Percentiles rank a stretch among this genome's conserved stretches.
phyloP scores from a whole-genome alignment of 2,113 vertebrate genomes.

The Coptodon bakossiorum region DNA sequence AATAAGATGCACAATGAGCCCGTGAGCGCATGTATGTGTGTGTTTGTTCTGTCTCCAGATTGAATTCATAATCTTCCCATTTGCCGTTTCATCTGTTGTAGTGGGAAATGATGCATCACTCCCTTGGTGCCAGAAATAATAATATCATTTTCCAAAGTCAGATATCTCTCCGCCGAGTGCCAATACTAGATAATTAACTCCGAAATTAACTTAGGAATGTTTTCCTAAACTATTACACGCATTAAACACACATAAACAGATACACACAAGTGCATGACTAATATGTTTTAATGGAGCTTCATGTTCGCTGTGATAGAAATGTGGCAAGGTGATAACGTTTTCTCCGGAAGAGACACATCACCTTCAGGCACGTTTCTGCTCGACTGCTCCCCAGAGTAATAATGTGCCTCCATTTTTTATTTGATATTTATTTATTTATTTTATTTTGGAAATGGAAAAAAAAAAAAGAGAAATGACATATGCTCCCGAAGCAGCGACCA shows the following conservation, averaged over 20 bases:
- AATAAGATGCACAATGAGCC: conserved; percentile 4
- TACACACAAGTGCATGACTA: neutral
- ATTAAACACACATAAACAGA: neutral
- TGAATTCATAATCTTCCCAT: conserved; percentile 48
- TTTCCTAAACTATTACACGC: neutral
- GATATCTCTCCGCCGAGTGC: neutral
- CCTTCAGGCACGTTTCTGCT: conserved; percentile 26
- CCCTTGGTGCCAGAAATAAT: conserved; percentile 27
- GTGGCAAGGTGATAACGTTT: neutral
- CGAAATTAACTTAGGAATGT: conserved; percentile 12
- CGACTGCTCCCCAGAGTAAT: conserved; percentile 1
- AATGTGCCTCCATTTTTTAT: neutral
- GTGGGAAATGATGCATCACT: conserved; percentile 26
- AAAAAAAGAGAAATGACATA: conserved; percentile 28
- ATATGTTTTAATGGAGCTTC: neutral
- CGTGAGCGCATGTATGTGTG: neutral
- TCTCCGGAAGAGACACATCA: neutral
- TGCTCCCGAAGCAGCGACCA: conserved; percentile 21
- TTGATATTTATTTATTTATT: neutral
- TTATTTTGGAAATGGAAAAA: neutral
- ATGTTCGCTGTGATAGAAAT: neutral
- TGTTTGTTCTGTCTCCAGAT: conserved; percentile 17
- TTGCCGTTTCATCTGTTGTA: conserved; percentile 39
- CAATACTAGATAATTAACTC: conserved; percentile 37
- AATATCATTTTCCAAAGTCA: conserved; percentile 26